A percentile compares a stretch with the other conserved stretches of the same genome.
Evolutionary conservation across 2,888 invertebrate species (phyloP).

Genomic region (Harmothoe impar): DNA sequence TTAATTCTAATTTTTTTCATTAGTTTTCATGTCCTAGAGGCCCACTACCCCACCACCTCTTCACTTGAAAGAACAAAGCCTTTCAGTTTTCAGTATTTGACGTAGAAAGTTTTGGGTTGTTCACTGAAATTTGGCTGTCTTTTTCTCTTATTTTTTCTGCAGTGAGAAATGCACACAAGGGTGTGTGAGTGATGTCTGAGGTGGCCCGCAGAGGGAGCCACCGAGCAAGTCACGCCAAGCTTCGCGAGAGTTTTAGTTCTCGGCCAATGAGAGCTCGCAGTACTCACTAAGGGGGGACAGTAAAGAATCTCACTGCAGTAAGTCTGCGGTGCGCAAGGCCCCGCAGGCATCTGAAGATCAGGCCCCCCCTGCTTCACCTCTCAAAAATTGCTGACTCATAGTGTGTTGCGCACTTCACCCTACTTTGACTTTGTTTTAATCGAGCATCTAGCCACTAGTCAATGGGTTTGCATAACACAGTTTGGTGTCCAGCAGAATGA

Average conservation of each 20-base stretch:
- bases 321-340: slow-evolving; percentile 2
- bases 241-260: slow-evolving; percentile 52
- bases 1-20: slow-evolving; percentile 20
- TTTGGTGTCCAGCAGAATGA: not conserved
- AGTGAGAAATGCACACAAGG: slow-evolving; percentile 51
- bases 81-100: slow-evolving; percentile 35
- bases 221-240: slow-evolving; percentile 49
- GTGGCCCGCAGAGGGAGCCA: slow-evolving; percentile 47
- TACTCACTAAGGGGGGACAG: slow-evolving; percentile 3
- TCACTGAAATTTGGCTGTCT: slow-evolving; percentile 59
- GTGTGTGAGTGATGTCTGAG: not conserved
- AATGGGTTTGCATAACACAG: not conserved
- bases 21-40: not conserved
- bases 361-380: not conserved
- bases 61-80: not conserved
- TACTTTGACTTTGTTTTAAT: slow-evolving; percentile 9
- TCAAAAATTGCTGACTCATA: slow-evolving; percentile 16
- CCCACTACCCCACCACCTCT: slow-evolving; percentile 14
- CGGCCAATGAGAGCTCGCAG: slow-evolving; percentile 39
- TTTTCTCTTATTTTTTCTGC: slow-evolving; percentile 44
- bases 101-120: slow-evolving; percentile 3
- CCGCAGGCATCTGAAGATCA: not conserved
- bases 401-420: not conserved
- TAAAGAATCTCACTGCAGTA: slow-evolving; percentile 3
- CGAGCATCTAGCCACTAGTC: not conserved